Evolutionary conservation across 2,113 vertebrate genomes (phyloP), one percentile per base, ranked within the genome.

Genomic region (Neolamprologus sp.): DNA sequence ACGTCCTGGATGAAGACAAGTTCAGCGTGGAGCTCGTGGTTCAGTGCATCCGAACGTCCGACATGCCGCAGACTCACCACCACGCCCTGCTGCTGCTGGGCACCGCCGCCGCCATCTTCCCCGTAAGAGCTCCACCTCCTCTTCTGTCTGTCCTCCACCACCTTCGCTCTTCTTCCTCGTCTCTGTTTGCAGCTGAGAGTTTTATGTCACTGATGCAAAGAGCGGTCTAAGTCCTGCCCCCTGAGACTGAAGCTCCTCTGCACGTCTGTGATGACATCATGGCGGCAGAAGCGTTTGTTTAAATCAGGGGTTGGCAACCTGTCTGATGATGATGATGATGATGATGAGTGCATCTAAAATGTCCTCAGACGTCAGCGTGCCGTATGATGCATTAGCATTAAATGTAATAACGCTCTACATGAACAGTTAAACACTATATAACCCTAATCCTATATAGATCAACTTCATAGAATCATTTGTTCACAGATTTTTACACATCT

Each of bases 21-120:
- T 99, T 99, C 94, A 99, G 97, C 0, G 98, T 99, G 93, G 99
- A 99, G 88, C 54, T 99, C 73, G 97, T 99, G 87, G 99, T 99
- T 35, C 98, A 99, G 94, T 98, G 97, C 85, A 96, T 99, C 86
- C 94, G 99, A 54, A 86, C 95, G 9, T 98, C 99, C 0, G 96
- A 97, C 93, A 96, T 98, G 95, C 98, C 99, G 0, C 99, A 99
- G 92, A 99, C 98, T 1, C 98, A 99, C 82, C 98, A 99, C 91
- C 98, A 99, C 4, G 98, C 98, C 1, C 96, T 99, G 45, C 96
- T 99, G 19, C 97, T 99, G 84, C 95, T 99, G 81, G 97, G 97
- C 7, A 86, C 97, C 6, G 96, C 96, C 40, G 98, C 98, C 55
- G 87, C 96, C 80, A 98, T 99, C 90, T 99, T 98, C 94, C 99